phyloP scores from a whole-genome alignment of 2,888 invertebrate genomes.

The Hirtodrosophila cameraria region DNA sequence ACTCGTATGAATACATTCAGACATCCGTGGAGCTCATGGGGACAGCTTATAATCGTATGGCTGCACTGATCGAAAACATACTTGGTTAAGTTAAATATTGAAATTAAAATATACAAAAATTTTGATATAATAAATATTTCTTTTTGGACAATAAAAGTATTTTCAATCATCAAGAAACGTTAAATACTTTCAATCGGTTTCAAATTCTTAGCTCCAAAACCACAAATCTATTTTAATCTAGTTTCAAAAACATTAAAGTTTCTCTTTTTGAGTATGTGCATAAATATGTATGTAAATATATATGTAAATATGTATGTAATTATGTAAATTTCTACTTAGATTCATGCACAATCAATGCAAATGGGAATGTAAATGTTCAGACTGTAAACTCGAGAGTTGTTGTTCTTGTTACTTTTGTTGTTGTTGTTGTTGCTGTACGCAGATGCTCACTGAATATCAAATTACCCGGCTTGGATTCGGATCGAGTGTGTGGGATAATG shows the following conservation, averaged over 20 bases:
- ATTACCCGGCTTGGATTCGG: constrained; percentile 53
- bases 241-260: too few species aligned
- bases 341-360: constrained; percentile 81
- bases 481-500: constrained; percentile 50
- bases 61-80: neutral
- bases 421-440: constrained; percentile 41
- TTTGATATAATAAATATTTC: too few species aligned
- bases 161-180: too few species aligned
- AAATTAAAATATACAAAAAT: too few species aligned
- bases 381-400: constrained; percentile 46
- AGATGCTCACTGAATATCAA: constrained; percentile 76
- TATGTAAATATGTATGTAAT: neutral
- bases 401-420: constrained; percentile 13
- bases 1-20: constrained; percentile 1
- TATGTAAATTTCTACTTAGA: constrained; percentile 51
- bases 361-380: constrained; percentile 73
- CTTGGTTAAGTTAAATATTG: too few species aligned
- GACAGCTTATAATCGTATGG: too few species aligned
- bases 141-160: too few species aligned
- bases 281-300: neutral
- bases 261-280: too few species aligned
- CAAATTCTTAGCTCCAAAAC: too few species aligned
- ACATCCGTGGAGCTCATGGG: neutral
- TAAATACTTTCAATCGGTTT: too few species aligned
- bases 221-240: too few species aligned